These are phyloP conservation scores for Pitangus sulphuratus DNA, from an alignment of 2,797 vertebrate species.

Conservation along the genomic window DNA sequence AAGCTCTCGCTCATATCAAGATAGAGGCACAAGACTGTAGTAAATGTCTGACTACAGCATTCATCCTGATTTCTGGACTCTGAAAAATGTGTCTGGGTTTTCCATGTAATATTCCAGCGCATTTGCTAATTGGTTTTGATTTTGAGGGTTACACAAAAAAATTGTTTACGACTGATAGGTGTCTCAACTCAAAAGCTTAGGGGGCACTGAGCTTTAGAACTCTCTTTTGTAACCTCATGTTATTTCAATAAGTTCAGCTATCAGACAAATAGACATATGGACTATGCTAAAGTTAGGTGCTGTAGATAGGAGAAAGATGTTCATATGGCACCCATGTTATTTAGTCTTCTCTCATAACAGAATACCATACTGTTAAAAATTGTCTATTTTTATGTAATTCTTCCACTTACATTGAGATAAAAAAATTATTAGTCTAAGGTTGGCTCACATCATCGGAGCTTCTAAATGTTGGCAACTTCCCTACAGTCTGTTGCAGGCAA, in stretches of 20 bases:
- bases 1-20: not conserved
- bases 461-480: slow-evolving; percentile 81
- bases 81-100: not conserved
- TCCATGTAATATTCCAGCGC: not conserved
- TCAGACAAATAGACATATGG: slow-evolving; percentile 84
- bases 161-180: not conserved
- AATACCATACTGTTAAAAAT: slow-evolving; percentile 81
- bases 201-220: slow-evolving; percentile 38
- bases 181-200: slow-evolving; percentile 52
- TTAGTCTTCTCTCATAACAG: slow-evolving; percentile 77
- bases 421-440: slow-evolving; percentile 85
- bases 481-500: slow-evolving; percentile 81
- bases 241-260: slow-evolving; percentile 75
- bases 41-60: not conserved
- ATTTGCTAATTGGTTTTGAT: not conserved
- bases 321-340: slow-evolving; percentile 72
- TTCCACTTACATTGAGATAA: slow-evolving; percentile 85
- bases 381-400: slow-evolving; percentile 85
- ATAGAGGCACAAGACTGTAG: not conserved
- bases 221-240: slow-evolving; percentile 58
- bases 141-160: not conserved
- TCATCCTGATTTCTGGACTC: not conserved
- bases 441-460: slow-evolving; percentile 82
- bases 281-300: slow-evolving; percentile 82
- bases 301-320: slow-evolving; percentile 74